Conservation (phyloP, 2,888 invertebrate species). For the Arge pagana region DNA sequence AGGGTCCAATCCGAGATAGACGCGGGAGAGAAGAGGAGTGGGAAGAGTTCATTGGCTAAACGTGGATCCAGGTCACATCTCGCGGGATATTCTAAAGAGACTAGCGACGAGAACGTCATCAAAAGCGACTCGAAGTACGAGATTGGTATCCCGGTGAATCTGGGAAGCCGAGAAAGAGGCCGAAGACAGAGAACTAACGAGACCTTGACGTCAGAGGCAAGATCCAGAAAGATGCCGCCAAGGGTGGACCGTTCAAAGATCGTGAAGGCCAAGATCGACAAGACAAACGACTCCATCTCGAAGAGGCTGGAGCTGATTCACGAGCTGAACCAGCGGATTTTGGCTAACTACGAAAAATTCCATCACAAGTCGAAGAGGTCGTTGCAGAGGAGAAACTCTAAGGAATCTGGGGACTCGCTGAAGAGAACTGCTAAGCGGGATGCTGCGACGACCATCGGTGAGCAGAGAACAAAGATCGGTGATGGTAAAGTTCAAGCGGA, state of each 20-base stretch:
- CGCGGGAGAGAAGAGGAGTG: slow-evolving; percentile 24
- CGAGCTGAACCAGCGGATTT: slow-evolving; percentile 53
- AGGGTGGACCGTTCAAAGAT: slow-evolving; percentile 12
- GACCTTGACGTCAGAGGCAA: slow-evolving; percentile 16
- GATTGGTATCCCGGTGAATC: slow-evolving; percentile 33
- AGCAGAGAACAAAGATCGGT: slow-evolving; percentile 13
- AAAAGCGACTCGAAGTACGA: slow-evolving; percentile 46
- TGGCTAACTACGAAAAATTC: slow-evolving; percentile 50
- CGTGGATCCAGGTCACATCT: neutral
- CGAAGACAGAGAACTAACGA: neutral
- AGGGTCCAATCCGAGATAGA: too few species aligned
- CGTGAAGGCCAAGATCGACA: slow-evolving; percentile 43
- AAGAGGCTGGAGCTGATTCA: slow-evolving; percentile 51
- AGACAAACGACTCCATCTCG: slow-evolving; percentile 50
- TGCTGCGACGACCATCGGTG: slow-evolving; percentile 2
- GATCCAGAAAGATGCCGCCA: slow-evolving; percentile 27
- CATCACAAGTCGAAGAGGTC: slow-evolving; percentile 45
- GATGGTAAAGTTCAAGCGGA: slow-evolving; percentile 10
- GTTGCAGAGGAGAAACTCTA: slow-evolving; percentile 27
- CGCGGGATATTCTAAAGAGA: slow-evolving; percentile 2
- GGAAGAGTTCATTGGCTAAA: neutral
- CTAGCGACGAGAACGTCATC: slow-evolving; percentile 35
- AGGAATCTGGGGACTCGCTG: neutral
- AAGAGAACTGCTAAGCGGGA: slow-evolving; percentile 5
- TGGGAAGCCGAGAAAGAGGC: neutral